Conservation (phyloP, 2,797 vertebrate genomes). For the Fundulus diaphanus region DNA sequence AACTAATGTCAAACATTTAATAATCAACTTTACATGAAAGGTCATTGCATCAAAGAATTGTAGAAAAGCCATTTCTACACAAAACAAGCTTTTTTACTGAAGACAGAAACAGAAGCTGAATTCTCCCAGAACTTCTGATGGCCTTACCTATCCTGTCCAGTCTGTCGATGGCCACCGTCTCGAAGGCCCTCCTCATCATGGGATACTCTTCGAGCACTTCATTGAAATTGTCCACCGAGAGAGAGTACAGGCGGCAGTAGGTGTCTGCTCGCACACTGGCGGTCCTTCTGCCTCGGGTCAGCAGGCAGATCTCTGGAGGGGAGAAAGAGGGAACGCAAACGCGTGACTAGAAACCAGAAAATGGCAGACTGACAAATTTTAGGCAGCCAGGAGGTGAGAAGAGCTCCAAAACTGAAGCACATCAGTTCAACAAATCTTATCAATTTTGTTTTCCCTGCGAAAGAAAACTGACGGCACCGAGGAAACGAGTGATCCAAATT, state of each 20-base stretch:
- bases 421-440: background rate
- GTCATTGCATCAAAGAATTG: background rate
- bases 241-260: conserved; percentile 91
- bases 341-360: conserved; percentile 21
- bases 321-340: conserved; percentile 15
- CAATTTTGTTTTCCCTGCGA: background rate
- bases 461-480: background rate
- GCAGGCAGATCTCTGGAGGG: conserved; percentile 89
- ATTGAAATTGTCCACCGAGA: conserved; percentile 95
- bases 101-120: background rate
- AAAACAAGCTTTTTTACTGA: background rate
- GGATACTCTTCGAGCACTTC: conserved; percentile 95
- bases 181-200: conserved; percentile 94
- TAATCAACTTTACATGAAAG: too few relatives aligned
- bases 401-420: background rate
- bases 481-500: conserved; percentile 13
- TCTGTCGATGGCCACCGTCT: conserved; percentile 93
- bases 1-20: background rate
- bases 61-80: background rate
- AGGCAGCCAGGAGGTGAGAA: conserved; percentile 9
- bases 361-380: conserved; percentile 16
- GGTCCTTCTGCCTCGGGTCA: conserved; percentile 91
- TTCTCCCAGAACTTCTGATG: background rate
- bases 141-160: conserved; percentile 89
- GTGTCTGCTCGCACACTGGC: conserved; percentile 91